Percentiles rank a stretch among this genome's conserved stretches.
These are phyloP conservation scores for Myrmecophaga tridactyla DNA, from an alignment of 2,113 vertebrate species.

Conservation along the genomic window DNA sequence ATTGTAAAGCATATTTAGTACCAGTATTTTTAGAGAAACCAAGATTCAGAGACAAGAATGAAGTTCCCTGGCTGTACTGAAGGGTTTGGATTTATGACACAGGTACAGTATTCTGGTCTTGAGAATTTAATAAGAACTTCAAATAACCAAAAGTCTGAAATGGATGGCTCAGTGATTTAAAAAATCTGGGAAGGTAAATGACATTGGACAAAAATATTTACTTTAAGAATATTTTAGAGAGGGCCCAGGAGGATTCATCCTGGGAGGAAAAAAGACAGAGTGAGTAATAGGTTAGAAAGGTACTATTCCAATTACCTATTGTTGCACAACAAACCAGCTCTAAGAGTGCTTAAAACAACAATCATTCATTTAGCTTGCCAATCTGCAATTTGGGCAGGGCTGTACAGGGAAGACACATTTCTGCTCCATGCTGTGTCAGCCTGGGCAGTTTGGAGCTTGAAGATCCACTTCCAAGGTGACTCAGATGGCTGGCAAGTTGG, in stretches of 20 bases:
- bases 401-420: background rate
- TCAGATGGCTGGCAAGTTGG: background rate
- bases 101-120: background rate
- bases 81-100: background rate
- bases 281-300: background rate
- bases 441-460: background rate
- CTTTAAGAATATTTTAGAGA: conserved; percentile 38
- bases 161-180: background rate
- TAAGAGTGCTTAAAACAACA: background rate
- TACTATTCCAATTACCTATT: background rate
- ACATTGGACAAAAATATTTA: background rate
- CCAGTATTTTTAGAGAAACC: conserved; percentile 15
- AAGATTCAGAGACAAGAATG: background rate
- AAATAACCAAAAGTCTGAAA: conserved; percentile 26
- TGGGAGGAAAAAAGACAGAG: background rate
- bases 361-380: background rate
- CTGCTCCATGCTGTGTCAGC: background rate
- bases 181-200: background rate
- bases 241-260: background rate
- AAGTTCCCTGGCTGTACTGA: background rate
- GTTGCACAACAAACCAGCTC: background rate
- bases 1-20: background rate
- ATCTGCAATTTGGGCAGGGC: background rate
- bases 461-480: background rate
- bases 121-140: background rate